A percentile compares a stretch with the other conserved stretches of the same genome.
These are phyloP conservation scores for Pterocles burchelli DNA, from an alignment of 2,113 vertebrate species.

Conservation along the genomic window DNA sequence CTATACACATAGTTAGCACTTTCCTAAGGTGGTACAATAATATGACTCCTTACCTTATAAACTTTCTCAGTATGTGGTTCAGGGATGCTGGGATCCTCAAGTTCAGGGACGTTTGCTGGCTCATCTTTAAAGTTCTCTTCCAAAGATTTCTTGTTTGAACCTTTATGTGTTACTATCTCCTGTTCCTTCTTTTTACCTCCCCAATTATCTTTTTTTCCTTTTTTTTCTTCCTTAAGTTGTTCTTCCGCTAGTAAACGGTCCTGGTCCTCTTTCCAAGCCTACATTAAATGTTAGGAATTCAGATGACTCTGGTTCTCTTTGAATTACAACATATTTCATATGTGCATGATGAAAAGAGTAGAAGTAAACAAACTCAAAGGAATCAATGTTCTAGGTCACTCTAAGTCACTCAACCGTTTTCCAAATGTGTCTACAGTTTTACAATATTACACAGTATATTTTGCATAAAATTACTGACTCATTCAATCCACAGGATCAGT, in stretches of 20 bases:
- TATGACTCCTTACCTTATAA: conserved; percentile 63
- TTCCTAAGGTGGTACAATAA: neutral
- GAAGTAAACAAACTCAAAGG: neutral
- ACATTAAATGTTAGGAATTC: neutral
- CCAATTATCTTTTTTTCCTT: conserved; percentile 57
- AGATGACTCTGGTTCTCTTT: neutral
- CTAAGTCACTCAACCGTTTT: neutral
- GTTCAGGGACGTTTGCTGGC: neutral
- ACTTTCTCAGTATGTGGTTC: conserved; percentile 2
- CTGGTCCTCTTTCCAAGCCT: conserved; percentile 84
- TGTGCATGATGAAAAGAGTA: neutral
- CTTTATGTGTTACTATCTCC: neutral
- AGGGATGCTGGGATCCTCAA: neutral
- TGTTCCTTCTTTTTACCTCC: conserved; percentile 54
- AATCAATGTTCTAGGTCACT: neutral
- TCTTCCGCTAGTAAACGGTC: conserved; percentile 75
- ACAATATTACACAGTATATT: neutral
- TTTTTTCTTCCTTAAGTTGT: conserved; percentile 64
- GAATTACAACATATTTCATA: neutral
- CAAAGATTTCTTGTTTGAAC: neutral
- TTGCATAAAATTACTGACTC: neutral
- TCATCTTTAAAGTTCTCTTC: conserved; percentile 61
- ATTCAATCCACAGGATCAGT: neutral
- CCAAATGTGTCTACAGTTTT: neutral
- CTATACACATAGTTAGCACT: neutral